Evolutionary conservation across 2,888 invertebrate genomes (phyloP).

Genomic region (Leuctra nigra): DNA sequence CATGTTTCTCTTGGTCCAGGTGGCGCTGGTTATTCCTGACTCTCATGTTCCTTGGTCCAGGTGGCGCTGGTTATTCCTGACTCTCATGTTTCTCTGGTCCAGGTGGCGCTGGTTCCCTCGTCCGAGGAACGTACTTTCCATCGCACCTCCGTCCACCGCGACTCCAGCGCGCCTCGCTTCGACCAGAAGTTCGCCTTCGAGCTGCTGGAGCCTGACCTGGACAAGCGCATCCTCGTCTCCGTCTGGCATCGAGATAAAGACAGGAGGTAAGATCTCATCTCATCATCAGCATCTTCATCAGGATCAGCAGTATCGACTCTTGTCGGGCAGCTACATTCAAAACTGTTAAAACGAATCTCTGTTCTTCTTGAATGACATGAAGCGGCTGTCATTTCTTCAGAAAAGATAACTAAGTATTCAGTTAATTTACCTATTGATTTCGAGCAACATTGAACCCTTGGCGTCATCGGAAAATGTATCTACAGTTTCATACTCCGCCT

Average conservation of each 20-base stretch:
- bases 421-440: too few species aligned
- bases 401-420: too few species aligned
- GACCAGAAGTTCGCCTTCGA: constrained; percentile 70
- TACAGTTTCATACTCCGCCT: too few species aligned
- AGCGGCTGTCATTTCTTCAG: background rate
- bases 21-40: too few species aligned
- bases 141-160: constrained; percentile 73
- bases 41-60: too few species aligned
- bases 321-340: background rate
- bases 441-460: too few species aligned
- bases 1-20: too few species aligned
- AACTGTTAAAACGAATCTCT: background rate
- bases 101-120: constrained; percentile 52
- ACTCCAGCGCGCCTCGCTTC: constrained; percentile 70
- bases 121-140: constrained; percentile 56
- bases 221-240: constrained; percentile 64
- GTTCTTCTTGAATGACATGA: background rate
- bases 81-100: constrained; percentile 17
- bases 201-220: constrained; percentile 47
- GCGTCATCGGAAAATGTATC: too few species aligned
- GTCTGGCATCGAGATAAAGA: constrained; percentile 83
- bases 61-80: too few species aligned
- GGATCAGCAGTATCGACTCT: too few species aligned
- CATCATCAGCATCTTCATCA: too few species aligned
- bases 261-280: constrained; percentile 66